phyloP scores from a whole-genome alignment of 2,113 vertebrate genomes.

The Lanius collurio region DNA sequence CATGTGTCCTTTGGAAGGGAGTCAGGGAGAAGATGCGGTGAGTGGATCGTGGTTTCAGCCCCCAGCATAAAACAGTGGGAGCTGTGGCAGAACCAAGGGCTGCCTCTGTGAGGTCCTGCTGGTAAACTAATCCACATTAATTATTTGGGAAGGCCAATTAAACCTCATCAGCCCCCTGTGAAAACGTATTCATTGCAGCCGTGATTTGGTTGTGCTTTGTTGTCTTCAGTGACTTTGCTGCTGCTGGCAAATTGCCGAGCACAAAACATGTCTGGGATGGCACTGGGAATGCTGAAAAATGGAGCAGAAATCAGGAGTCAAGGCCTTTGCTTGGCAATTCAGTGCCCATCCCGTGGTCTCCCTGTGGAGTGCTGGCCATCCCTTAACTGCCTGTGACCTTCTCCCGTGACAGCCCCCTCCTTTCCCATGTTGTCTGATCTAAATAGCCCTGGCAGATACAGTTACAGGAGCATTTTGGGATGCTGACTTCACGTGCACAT shows the following conservation, averaged over 20 bases:
- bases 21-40: neutral
- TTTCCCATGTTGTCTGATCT: neutral
- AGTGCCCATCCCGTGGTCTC: fast-evolving
- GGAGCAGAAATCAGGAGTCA: neutral
- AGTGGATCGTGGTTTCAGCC: neutral
- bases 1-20: neutral
- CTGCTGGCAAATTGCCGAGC: neutral
- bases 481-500: neutral
- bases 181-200: fast-evolving
- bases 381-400: neutral
- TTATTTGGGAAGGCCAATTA: neutral
- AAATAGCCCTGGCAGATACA: neutral
- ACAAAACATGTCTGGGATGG: fast-evolving
- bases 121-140: neutral
- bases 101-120: neutral
- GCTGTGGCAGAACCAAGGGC: neutral
- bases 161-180: neutral
- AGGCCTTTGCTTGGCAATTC: neutral
- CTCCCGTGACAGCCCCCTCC: neutral
- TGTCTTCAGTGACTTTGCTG: neutral
- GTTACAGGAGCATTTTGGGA: neutral
- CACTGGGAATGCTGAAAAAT: neutral
- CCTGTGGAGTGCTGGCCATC: neutral
- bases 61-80: fast-evolving
- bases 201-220: fast-evolving